phyloP scores from a whole-genome alignment of 2,113 vertebrate species.

The Piprites chloris region DNA sequence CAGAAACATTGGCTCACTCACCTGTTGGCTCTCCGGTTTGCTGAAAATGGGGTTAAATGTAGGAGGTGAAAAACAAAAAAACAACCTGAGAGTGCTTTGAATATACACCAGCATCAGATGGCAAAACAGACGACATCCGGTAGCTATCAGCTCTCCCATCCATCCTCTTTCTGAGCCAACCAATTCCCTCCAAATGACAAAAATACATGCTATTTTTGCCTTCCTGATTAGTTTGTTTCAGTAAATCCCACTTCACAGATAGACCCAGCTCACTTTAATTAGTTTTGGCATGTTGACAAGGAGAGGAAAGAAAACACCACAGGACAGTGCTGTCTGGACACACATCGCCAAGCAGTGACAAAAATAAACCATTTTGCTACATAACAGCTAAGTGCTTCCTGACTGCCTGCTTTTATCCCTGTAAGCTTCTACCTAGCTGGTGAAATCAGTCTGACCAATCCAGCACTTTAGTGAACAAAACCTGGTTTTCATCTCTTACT shows the following conservation, averaged over 20 bases:
- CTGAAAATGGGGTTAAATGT: not conserved
- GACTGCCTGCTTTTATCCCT: conserved; percentile 49
- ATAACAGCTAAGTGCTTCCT: conserved; percentile 50
- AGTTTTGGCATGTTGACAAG: conserved; percentile 38
- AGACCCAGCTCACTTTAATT: conserved; percentile 42
- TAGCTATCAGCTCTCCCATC: not conserved
- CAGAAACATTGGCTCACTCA: not conserved
- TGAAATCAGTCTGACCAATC: conserved; percentile 46
- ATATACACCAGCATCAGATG: conserved; percentile 8
- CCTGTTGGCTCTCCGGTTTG: not conserved
- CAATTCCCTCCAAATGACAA: not conserved
- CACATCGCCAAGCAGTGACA: conserved; percentile 23
- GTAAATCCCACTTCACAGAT: conserved; percentile 15
- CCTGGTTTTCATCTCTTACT: not conserved
- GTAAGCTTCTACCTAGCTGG: conserved; percentile 19
- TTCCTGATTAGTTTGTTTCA: conserved; percentile 56
- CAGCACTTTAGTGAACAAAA: conserved; percentile 6
- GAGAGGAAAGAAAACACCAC: conserved; percentile 7
- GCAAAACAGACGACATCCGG: not conserved
- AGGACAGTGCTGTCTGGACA: not conserved
- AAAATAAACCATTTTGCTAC: conserved; percentile 59
- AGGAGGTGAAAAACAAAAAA: not conserved
- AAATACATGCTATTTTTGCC: conserved; percentile 45
- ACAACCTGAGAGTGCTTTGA: not conserved
- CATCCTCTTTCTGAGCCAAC: not conserved